phyloP scores from a whole-genome alignment of 2,797 vertebrate genomes.

The Rhynchotus rufescens region DNA sequence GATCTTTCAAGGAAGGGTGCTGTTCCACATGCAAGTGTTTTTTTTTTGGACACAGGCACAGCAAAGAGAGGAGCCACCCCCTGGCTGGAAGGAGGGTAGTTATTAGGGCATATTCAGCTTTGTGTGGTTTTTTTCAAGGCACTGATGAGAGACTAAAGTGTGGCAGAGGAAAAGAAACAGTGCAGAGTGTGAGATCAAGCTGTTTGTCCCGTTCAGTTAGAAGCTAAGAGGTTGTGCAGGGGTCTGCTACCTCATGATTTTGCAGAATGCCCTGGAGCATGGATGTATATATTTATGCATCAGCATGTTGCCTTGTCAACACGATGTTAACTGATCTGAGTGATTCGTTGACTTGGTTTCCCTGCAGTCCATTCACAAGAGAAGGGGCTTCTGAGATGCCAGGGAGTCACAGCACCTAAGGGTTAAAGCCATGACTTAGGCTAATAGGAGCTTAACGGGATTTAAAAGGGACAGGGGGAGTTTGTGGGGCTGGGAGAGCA shows the following conservation, averaged over 20 bases:
- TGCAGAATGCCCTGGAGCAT: neutral
- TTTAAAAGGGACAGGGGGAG: neutral
- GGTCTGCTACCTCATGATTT: neutral
- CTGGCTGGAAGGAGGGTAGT: neutral
- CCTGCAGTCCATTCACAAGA: neutral
- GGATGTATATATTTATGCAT: neutral
- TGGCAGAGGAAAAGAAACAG: neutral
- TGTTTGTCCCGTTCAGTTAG: neutral
- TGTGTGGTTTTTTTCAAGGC: neutral
- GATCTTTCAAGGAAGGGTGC: neutral
- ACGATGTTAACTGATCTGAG: neutral
- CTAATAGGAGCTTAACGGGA: neutral
- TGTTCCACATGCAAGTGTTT: neutral
- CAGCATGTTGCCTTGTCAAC: fast-evolving
- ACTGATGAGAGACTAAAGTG: neutral
- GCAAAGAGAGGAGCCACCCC: neutral
- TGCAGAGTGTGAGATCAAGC: neutral
- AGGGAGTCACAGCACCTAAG: neutral
- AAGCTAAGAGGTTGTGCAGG: neutral
- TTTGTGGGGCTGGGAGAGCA: too few relatives aligned
- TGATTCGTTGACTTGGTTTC: neutral
- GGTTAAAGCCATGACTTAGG: neutral
- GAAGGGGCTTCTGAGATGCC: neutral
- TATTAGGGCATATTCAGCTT: neutral
- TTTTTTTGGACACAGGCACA: neutral